Evolutionary conservation across 2,888 invertebrate genomes (phyloP), one percentile per base, ranked within the genome.

Genomic region (Hemithea aestivaria): DNA sequence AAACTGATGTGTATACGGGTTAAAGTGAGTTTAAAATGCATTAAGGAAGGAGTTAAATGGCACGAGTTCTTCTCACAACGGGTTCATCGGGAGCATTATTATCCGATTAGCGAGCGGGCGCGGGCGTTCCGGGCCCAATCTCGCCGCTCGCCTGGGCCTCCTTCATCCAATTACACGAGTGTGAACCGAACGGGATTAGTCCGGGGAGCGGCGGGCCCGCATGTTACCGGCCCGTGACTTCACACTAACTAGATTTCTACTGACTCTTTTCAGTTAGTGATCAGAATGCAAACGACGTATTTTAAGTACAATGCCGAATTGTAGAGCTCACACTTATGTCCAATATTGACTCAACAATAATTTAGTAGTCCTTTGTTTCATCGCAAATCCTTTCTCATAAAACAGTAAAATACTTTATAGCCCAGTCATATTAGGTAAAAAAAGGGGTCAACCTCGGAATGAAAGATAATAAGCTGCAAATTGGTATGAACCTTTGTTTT

Each of bases 141-240:
- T 77, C 78, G 54, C 63, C 58, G 80, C 79, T 77, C 78, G 54
- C 63, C 58, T 66, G 63, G 66, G 66, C 71, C 72, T 73, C 75
- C 76, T 79, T 81, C 75, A 82, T 84, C 81, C 82, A 81, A 84
- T 83, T 82, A 84, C 73, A 69, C 51, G 73, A 79, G 81, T 79
- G 83, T 81, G 81, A 81, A 78, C 78, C 71, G 72, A 66, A 66
- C 69, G 67, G 74, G 75, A 77, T 80, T 79, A 79, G 62, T 37
- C 65, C 62, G 62, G 66, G 73, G 58, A 64, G 62, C 61, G 30
- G 10, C 28, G 28, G 53, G 48, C 58, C 58, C 58, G 58, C 45
- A 56, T 56, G 53, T 58, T 56, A 54, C 61, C 58, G 56, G 53
- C 52, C 52, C 45, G 53, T 54, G 58, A 56, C 53, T 16, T 16